Conservation (phyloP, 1,140 invertebrate genomes). For the Chymomyza costata region DNA sequence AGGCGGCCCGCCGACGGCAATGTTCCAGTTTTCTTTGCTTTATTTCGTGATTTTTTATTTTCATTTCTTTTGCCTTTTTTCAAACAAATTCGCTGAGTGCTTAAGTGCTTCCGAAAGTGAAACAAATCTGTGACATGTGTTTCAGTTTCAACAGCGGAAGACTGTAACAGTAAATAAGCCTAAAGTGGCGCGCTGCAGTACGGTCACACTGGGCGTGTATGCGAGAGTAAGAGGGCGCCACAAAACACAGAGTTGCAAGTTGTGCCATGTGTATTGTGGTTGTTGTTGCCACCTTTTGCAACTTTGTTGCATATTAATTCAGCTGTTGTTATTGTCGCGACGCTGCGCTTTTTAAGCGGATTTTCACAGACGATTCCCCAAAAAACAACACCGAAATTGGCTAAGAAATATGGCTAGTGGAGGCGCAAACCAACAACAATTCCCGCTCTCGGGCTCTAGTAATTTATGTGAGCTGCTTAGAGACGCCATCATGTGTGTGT, state of each 20-base stretch:
- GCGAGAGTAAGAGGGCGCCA: no score
- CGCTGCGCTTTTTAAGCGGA: conserved; percentile 54
- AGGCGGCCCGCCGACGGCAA: conserved; percentile 7
- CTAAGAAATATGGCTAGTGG: conserved; percentile 40
- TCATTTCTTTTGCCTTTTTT: no score
- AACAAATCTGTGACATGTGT: conserved; percentile 73
- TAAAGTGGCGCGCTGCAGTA: conserved; percentile 35
- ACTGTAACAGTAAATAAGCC: conserved; percentile 34
- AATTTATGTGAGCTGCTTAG: conserved; percentile 67
- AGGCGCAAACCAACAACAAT: conserved; percentile 2
- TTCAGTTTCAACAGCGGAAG: conserved; percentile 44
- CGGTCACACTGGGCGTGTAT: conserved; percentile 6
- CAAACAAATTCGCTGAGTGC: conserved; percentile 73
- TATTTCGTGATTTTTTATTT: no score
- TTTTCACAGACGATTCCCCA: conserved; percentile 39
- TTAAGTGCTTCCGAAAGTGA: conserved; percentile 72
- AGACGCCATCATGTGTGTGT: conserved; percentile 25
- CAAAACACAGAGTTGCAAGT: conserved; percentile 44
- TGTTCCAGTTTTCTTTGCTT: conserved; percentile 39
- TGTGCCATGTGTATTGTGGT: conserved; percentile 19
- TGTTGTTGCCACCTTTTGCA: conserved; percentile 2
- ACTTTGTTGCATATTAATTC: conserved; percentile 57
- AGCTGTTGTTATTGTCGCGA: conserved; percentile 37
- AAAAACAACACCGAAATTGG: conserved; percentile 35
- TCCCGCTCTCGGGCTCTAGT: conserved; percentile 12